These are phyloP conservation scores for Harpalus rubripes DNA, from an alignment of 2,888 invertebrate genomes.

Conservation along the genomic window DNA sequence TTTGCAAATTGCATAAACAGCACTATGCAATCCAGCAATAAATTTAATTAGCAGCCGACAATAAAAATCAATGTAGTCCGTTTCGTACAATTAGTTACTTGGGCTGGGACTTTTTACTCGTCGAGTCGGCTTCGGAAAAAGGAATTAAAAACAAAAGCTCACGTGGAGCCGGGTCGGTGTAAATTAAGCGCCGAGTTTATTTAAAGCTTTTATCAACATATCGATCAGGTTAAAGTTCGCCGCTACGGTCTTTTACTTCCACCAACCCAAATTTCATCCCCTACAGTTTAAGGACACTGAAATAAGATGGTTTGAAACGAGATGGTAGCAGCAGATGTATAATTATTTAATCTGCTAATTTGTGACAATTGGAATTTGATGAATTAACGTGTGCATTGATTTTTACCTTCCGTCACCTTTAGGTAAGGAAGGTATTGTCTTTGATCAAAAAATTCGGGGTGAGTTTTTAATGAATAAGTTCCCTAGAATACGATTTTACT, in stretches of 20 bases:
- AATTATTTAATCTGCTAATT: no score
- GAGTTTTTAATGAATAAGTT: no score
- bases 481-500: no score
- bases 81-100: slow-evolving; percentile 47
- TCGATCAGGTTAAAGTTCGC: slow-evolving; percentile 62
- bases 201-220: slow-evolving; percentile 66
- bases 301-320: no score
- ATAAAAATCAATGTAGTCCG: slow-evolving; percentile 53
- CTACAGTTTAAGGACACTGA: slow-evolving; percentile 1
- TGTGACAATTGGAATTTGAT: no score
- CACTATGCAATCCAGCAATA: slow-evolving; percentile 29
- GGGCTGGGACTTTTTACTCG: slow-evolving; percentile 12
- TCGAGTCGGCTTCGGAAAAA: slow-evolving; percentile 3
- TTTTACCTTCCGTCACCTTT: no score
- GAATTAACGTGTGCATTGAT: no score
- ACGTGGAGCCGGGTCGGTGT: slow-evolving; percentile 53
- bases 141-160: slow-evolving; percentile 49
- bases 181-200: slow-evolving; percentile 62
- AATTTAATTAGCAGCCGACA: slow-evolving; percentile 48
- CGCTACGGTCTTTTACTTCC: slow-evolving; percentile 34
- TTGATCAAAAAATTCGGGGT: no score
- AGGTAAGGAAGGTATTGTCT: no score
- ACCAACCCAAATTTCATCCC: not conserved
- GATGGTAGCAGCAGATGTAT: no score
- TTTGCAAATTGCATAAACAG: slow-evolving; percentile 43